Evolutionary conservation across 2,113 vertebrate genomes (phyloP).

Genomic region (Eptatretus burgeri): DNA sequence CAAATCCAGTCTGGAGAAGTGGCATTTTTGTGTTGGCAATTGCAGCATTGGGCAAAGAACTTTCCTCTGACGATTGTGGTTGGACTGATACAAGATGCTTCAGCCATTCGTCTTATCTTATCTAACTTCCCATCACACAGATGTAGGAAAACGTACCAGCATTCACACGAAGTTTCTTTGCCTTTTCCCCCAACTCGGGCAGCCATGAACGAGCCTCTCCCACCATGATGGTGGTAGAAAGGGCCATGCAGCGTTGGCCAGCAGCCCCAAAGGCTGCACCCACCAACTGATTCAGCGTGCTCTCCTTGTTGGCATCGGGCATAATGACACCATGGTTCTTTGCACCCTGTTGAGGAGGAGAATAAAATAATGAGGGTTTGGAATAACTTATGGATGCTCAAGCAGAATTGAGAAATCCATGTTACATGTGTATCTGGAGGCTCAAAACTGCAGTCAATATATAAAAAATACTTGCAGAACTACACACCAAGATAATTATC

Average conservation of each 20-base stretch:
- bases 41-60: too few species aligned
- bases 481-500: too few species aligned
- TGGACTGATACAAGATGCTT: neutral
- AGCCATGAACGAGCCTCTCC: constrained; percentile 58
- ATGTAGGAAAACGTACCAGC: constrained; percentile 26
- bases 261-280: constrained; percentile 86
- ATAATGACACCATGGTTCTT: constrained; percentile 95
- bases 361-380: too few species aligned
- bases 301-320: constrained; percentile 93
- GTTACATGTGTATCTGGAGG: too few species aligned
- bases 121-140: too few species aligned
- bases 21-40: neutral
- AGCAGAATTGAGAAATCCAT: too few species aligned
- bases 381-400: too few species aligned
- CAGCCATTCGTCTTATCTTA: neutral
- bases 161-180: constrained; percentile 50
- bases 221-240: constrained; percentile 62
- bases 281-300: constrained; percentile 74
- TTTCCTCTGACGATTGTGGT: neutral
- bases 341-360: constrained; percentile 30
- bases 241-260: constrained; percentile 90
- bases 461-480: too few species aligned
- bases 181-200: constrained; percentile 55
- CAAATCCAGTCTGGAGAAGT: neutral
- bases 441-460: too few species aligned